Base-by-base conservation (phyloP, 2,888 invertebrate species). In the Dyspetes luteomarginatus region DNA sequence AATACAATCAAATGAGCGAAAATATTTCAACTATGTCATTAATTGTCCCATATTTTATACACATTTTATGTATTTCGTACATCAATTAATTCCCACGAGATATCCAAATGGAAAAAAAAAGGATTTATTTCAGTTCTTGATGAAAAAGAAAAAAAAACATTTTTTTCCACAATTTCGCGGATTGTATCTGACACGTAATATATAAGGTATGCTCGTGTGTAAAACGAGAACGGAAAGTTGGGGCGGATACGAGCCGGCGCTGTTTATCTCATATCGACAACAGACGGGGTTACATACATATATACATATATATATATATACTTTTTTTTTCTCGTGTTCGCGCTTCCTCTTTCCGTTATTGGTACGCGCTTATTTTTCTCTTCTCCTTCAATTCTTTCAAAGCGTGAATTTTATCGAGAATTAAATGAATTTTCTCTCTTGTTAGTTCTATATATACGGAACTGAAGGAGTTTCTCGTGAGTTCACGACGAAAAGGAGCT, bases 201-300 rank as follows among this genome's bases (percentile, higher is more conserved):
- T 43, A 36, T 65, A 28, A 30, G 45, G 12, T 50, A 30, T 65
- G 50, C 22, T 17, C 30, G 30, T 30, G 36, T n/a, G n/a, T n/a
- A n/a, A n/a, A 48, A 41, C 64, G 64, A 73, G 78, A 64, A 58
- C 68, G 68, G 64, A 78, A 68, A 68, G 73, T 74, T 72, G 4
- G 75, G 80, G 75, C 80, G 75, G 80, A 80, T 80, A 80, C 71
- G 79, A 75, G 58, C 30, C 72, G 73, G 73, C 78, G 78, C 67
- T 73, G 43, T 45, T 52, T 75, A 79, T 79, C 79, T 79, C 74
- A 43, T 79, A 65, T 79, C 74, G 69, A 43, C 56, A 67, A 55
- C 79, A 68, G 50, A 48, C 65, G 58, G 64, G 58, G 30, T 24
- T 67, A 60, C 60, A 55, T 65, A 62, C n/a, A n/a, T n/a, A n/a